Evolutionary conservation across 2,113 vertebrate genomes (phyloP).

Genomic region (Ursus arctos): DNA sequence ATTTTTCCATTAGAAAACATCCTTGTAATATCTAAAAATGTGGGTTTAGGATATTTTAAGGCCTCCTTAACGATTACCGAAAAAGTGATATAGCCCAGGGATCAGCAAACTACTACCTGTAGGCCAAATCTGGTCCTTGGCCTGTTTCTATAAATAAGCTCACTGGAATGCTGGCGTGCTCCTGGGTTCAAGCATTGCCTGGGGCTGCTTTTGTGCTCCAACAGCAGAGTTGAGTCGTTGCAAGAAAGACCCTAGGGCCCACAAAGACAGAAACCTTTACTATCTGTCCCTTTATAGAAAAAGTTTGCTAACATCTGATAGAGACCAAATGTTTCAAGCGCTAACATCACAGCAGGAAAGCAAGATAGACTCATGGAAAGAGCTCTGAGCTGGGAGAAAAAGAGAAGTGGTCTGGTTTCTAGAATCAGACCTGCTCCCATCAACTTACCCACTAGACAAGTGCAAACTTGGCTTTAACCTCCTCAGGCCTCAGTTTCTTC

Average conservation of each 20-base stretch:
- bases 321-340: not conserved
- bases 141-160: not conserved
- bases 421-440: not conserved
- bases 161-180: fast-evolving
- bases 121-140: not conserved
- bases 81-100: not conserved
- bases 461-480: not conserved
- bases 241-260: not conserved
- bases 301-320: not conserved
- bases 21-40: not conserved
- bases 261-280: not conserved
- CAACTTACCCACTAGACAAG: not conserved
- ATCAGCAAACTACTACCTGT: not conserved
- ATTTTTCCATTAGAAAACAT: not conserved
- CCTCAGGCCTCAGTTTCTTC: not conserved
- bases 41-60: not conserved
- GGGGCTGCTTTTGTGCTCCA: not conserved
- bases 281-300: not conserved
- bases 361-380: not conserved
- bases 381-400: not conserved
- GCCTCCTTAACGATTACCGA: not conserved
- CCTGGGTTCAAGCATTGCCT: not conserved
- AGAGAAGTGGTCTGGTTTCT: not conserved
- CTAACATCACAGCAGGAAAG: not conserved
- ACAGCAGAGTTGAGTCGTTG: not conserved